Evolutionary conservation across 2,113 vertebrate species (phyloP).

Genomic region (Phyllopteryx taeniolatus): DNA sequence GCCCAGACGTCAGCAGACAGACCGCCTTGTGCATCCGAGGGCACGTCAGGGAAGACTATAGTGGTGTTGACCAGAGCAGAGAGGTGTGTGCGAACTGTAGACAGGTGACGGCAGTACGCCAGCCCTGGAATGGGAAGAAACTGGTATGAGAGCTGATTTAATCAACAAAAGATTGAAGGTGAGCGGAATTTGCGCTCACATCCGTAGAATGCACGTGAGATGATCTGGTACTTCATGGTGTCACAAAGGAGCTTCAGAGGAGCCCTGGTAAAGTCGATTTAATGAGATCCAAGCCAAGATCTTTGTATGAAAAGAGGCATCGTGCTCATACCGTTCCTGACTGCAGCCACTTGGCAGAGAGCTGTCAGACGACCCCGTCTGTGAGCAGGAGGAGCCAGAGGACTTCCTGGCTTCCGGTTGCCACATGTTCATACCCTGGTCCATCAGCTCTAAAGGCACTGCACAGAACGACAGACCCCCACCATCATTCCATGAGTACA

Average conservation of each 20-base stretch:
- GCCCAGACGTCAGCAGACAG: constrained; percentile 86
- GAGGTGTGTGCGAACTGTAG: constrained; percentile 93
- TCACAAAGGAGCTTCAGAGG: constrained; percentile 95
- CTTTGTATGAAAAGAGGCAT: neutral
- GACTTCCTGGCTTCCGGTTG: constrained; percentile 88
- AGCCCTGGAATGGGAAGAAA: constrained; percentile 76
- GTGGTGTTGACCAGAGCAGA: constrained; percentile 89
- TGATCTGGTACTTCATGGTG: constrained; percentile 99
- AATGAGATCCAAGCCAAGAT: constrained; percentile 11
- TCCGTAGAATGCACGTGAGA: constrained; percentile 96
- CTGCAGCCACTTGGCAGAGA: constrained; percentile 86
- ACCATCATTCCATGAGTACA: neutral
- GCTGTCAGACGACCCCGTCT: constrained; percentile 83
- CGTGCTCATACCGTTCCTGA: constrained; percentile 80
- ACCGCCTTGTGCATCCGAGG: constrained; percentile 75
- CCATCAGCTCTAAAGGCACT: constrained; percentile 89
- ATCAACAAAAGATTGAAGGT: neutral
- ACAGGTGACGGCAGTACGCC: constrained; percentile 95
- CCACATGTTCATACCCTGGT: constrained; percentile 83
- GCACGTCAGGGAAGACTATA: constrained; percentile 82
- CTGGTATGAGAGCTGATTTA: neutral
- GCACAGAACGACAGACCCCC: constrained; percentile 17
- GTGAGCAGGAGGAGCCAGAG: constrained; percentile 92
- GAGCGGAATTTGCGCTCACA: constrained; percentile 76
- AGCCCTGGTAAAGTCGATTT: constrained; percentile 71